Evolutionary conservation across 2,797 vertebrate species (phyloP).

Genomic region (Sitta carolinensis): DNA sequence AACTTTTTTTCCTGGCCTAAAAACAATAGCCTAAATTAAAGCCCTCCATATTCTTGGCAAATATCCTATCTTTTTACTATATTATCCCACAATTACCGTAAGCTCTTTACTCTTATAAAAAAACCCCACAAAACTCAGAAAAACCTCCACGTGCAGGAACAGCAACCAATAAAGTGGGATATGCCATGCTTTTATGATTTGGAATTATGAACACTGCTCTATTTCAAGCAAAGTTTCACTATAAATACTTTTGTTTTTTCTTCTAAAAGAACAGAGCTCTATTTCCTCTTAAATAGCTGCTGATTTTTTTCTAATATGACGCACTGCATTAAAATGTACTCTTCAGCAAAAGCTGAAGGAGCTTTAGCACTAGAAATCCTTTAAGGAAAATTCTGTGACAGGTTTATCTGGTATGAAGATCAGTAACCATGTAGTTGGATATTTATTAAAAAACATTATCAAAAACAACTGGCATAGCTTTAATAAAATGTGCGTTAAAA

Average conservation of each 20-base stretch:
- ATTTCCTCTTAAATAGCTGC: constrained; percentile 5
- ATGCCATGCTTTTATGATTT: neutral
- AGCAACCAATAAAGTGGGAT: neutral
- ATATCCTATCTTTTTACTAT: neutral
- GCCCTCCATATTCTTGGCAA: neutral
- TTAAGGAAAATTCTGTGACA: neutral
- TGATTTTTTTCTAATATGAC: neutral
- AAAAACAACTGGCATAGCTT: neutral
- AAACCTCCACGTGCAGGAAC: neutral
- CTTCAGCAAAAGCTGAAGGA: neutral
- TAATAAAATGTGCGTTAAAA: neutral
- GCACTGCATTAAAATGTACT: neutral
- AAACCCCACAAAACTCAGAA: neutral
- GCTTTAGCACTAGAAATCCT: neutral
- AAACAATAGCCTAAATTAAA: constrained; percentile 22
- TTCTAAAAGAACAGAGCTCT: neutral
- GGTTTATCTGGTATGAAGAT: neutral
- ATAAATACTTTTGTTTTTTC: constrained; percentile 2
- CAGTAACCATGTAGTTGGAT: neutral
- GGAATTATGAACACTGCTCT: neutral
- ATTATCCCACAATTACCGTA: neutral
- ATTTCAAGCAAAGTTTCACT: constrained; percentile 20
- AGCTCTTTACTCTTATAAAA: neutral
- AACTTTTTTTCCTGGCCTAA: constrained; percentile 26
- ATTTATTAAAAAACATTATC: neutral